phyloP scores from a whole-genome alignment of 1,140 invertebrate species.

The Magallana gigas region DNA sequence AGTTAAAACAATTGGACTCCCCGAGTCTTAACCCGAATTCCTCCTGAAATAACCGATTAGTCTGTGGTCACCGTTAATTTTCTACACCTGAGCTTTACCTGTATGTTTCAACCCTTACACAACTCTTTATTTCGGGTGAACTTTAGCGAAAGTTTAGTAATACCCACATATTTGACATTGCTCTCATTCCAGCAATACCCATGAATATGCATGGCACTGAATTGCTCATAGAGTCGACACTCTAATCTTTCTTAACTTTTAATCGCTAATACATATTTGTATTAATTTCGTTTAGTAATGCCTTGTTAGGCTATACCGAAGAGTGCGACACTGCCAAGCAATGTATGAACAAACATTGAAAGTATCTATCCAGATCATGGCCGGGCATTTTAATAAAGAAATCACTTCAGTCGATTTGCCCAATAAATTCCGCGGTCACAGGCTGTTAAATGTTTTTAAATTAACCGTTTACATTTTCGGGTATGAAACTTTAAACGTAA shows the following conservation, averaged over 20 bases:
- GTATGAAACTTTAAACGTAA: background rate
- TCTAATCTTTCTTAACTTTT: constrained; percentile 30
- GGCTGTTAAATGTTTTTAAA: background rate
- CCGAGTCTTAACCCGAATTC: background rate
- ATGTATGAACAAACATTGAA: background rate
- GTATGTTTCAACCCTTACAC: constrained; percentile 4
- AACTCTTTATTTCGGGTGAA: background rate
- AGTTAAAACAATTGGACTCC: background rate
- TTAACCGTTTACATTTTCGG: constrained; percentile 13
- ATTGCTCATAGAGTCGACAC: background rate
- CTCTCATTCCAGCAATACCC: background rate
- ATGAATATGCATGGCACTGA: constrained; percentile 6
- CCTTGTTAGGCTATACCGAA: background rate
- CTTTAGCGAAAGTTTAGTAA: constrained; percentile 9
- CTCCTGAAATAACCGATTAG: constrained; percentile 2
- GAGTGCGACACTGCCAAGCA: background rate
- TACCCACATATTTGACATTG: constrained; percentile 8
- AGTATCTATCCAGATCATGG: background rate
- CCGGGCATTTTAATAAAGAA: background rate
- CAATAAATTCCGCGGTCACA: background rate
- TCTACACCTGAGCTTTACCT: constrained; percentile 14
- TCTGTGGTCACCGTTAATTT: constrained; percentile 10
- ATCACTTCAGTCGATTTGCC: background rate
- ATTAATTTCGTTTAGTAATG: background rate
- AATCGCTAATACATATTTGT: constrained; percentile 32